Percentiles rank a stretch among this genome's conserved stretches.
phyloP scores from a whole-genome alignment of 2,888 invertebrate genomes.

The Catocala sponsa region DNA sequence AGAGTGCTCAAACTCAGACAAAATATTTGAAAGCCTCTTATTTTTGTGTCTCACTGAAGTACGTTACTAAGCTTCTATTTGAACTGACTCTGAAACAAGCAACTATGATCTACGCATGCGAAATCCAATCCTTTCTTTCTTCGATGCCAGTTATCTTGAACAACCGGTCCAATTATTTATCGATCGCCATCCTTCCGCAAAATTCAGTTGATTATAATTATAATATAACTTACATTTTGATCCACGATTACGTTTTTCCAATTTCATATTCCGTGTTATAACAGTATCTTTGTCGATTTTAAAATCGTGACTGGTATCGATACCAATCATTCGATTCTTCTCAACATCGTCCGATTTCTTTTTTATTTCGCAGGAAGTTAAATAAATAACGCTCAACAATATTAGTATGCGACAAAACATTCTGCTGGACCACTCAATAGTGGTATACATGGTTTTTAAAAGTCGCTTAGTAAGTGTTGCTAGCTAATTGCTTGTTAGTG shows the following conservation, averaged over 20 bases:
- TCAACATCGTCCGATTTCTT: slow-evolving; percentile 36
- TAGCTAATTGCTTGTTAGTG: slow-evolving; percentile 1
- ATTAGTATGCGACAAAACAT: slow-evolving; percentile 33
- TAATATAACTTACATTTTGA: slow-evolving; percentile 54
- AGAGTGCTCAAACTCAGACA: too few species aligned
- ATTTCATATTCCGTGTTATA: slow-evolving; percentile 70
- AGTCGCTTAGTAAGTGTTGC: not conserved
- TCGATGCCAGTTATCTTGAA: too few species aligned
- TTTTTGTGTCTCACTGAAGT: too few species aligned
- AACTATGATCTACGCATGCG: too few species aligned
- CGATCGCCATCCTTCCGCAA: too few species aligned
- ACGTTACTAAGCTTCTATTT: too few species aligned
- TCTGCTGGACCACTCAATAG: slow-evolving; percentile 2
- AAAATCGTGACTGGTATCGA: slow-evolving; percentile 65
- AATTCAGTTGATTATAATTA: too few species aligned
- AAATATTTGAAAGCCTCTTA: too few species aligned
- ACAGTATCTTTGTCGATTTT: slow-evolving; percentile 76
- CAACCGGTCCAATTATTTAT: too few species aligned
- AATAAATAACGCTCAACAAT: slow-evolving; percentile 28
- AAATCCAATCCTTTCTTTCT: too few species aligned
- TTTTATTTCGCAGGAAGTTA: slow-evolving; percentile 27
- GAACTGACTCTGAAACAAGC: too few species aligned
- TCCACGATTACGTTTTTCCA: slow-evolving; percentile 59
- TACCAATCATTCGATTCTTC: slow-evolving; percentile 63
- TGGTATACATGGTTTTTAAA: not conserved